Percentiles rank a stretch among this genome's conserved stretches.
Evolutionary conservation across 2,797 vertebrate genomes (phyloP).

Genomic region (Crax fasciolata): DNA sequence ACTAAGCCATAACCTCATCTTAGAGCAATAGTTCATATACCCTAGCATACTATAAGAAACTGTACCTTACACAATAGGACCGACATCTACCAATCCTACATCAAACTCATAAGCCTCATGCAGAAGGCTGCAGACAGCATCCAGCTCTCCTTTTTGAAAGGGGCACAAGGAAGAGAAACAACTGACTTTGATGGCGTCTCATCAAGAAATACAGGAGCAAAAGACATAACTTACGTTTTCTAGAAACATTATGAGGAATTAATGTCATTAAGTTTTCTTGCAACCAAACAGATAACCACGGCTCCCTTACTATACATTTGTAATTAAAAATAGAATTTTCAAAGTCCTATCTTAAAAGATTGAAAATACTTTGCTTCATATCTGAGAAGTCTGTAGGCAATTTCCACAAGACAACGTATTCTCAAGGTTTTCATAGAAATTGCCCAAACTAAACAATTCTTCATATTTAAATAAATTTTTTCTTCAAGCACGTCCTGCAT

Average conservation of each 20-base stretch:
- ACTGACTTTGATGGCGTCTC: background rate
- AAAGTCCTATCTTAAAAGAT: background rate
- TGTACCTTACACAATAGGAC: background rate
- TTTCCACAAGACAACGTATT: background rate
- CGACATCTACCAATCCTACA: background rate
- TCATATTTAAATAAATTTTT: background rate
- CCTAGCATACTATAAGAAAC: background rate
- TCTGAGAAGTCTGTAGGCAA: background rate
- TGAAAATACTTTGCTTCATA: background rate
- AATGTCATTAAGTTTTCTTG: background rate
- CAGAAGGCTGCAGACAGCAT: background rate
- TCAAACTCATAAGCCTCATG: background rate
- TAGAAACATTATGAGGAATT: accelerated
- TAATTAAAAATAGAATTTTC: background rate
- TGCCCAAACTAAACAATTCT: background rate
- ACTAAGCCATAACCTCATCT: background rate
- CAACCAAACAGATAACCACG: background rate
- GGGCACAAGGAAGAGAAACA: background rate
- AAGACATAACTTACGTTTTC: background rate
- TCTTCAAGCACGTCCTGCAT: background rate
- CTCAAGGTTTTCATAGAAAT: background rate
- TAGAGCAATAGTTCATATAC: background rate
- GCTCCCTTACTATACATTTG: background rate
- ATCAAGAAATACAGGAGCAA: background rate
- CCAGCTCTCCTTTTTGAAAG: background rate